phyloP scores from a whole-genome alignment of 2,888 invertebrate genomes.

The Rotaria sp. region DNA sequence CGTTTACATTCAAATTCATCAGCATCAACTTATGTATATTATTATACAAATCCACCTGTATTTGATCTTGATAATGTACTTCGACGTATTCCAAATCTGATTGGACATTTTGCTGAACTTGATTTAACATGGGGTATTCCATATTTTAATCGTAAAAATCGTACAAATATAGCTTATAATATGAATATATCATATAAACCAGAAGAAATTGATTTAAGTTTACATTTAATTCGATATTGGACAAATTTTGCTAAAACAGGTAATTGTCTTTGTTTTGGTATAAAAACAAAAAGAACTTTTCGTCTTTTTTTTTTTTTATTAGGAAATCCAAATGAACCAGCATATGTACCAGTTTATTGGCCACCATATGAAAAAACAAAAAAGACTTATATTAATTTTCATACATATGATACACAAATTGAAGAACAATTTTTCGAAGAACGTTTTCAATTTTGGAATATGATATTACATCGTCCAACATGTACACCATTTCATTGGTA shows the following conservation, averaged over 20 bases:
- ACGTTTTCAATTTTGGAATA: conserved; percentile 20
- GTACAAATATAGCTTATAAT: not conserved
- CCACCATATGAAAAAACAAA: not conserved
- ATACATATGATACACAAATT: not conserved
- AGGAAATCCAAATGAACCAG: conserved; percentile 24
- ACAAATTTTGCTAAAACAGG: conserved; percentile 39
- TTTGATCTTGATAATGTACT: conserved; percentile 1
- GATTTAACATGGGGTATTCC: conserved; percentile 38
- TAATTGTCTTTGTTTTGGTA: not conserved
- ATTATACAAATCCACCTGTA: conserved; percentile 23
- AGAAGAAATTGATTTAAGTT: conserved; percentile 31
- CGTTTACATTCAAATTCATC: not conserved
- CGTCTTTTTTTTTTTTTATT: not conserved
- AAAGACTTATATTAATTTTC: not conserved
- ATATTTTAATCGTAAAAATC: conserved; percentile 1
- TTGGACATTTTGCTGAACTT: conserved; percentile 39
- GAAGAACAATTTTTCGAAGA: not conserved
- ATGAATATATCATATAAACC: conserved; percentile 30
- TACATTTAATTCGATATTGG: conserved; percentile 32
- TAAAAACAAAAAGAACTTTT: not conserved
- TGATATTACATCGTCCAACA: not conserved
- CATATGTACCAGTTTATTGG: not conserved
- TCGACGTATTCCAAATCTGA: not conserved
- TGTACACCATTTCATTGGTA: conserved; percentile 9
- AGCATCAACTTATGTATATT: not conserved